Conservation (phyloP, 2,888 invertebrate species). For the Pyrocoelia pectoralis region DNA sequence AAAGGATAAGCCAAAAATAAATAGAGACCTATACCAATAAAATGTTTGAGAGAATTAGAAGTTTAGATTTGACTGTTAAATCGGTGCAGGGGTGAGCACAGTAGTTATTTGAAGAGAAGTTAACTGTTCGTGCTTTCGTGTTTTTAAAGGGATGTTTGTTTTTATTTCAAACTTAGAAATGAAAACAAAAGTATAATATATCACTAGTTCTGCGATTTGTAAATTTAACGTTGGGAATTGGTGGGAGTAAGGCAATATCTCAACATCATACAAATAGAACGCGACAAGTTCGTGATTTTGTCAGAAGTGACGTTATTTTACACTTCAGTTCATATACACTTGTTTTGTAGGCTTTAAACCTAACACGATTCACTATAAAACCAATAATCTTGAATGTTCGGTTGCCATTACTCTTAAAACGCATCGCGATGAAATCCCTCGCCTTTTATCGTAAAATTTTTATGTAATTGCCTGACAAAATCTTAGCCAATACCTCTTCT, state of each 20-base stretch:
- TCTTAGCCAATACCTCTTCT: too few species aligned
- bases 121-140: neutral
- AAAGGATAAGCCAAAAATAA: constrained; percentile 1
- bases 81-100: neutral
- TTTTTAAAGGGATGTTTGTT: neutral
- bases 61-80: neutral
- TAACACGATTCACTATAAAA: neutral
- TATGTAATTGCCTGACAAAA: neutral
- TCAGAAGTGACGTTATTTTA: neutral
- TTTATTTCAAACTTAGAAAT: too few species aligned
- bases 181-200: too few species aligned
- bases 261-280: neutral
- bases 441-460: neutral
- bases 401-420: neutral
- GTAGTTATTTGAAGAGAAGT: neutral
- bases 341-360: neutral
- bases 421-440: neutral
- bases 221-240: neutral
- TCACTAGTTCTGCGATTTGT: neutral
- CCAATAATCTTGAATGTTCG: neutral
- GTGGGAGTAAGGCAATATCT: neutral
- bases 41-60: constrained; percentile 1
- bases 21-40: neutral
- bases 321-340: neutral
- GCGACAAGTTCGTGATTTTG: neutral